Percentiles rank a stretch among this genome's conserved stretches.
phyloP scores from a whole-genome alignment of 1,140 invertebrate genomes.

The Belonocnema kinseyi region DNA sequence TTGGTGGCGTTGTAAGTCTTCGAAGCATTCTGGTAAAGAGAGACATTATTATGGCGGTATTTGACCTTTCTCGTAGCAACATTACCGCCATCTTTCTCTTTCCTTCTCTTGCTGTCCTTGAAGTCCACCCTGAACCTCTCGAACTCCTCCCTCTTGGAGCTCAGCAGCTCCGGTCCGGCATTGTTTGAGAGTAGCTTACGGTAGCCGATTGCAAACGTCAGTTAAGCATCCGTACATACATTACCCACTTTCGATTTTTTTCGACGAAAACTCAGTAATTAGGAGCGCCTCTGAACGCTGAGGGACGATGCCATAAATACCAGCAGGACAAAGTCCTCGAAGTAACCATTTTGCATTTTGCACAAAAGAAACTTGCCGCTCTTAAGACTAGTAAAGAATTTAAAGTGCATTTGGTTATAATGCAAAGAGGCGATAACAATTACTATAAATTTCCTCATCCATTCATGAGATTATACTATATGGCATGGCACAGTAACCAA shows the following conservation, averaged over 20 bases:
- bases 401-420: conserved; percentile 14
- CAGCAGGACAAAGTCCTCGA: conserved; percentile 14
- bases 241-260: conserved; percentile 31
- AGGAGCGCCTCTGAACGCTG: conserved; percentile 14
- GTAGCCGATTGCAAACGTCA: conserved; percentile 30
- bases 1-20: conserved; percentile 23
- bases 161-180: neutral
- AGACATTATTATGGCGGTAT: conserved; percentile 31
- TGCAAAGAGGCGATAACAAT: neutral
- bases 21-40: conserved; percentile 18
- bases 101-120: conserved; percentile 19
- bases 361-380: conserved; percentile 10
- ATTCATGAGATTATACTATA: conserved; percentile 4
- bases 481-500: neutral
- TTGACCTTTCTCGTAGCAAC: conserved; percentile 20
- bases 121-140: conserved; percentile 23
- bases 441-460: conserved; percentile 21
- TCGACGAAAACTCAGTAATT: conserved; percentile 26
- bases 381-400: neutral
- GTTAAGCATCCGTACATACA: conserved; percentile 27
- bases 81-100: conserved; percentile 18
- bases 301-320: conserved; percentile 29
- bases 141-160: conserved; percentile 13
- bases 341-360: conserved; percentile 30
- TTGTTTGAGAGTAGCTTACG: neutral